Percentiles rank a stretch among this genome's conserved stretches.
Evolutionary conservation across 2,888 invertebrate genomes (phyloP).

Genomic region (Cactoblastis cactorum): DNA sequence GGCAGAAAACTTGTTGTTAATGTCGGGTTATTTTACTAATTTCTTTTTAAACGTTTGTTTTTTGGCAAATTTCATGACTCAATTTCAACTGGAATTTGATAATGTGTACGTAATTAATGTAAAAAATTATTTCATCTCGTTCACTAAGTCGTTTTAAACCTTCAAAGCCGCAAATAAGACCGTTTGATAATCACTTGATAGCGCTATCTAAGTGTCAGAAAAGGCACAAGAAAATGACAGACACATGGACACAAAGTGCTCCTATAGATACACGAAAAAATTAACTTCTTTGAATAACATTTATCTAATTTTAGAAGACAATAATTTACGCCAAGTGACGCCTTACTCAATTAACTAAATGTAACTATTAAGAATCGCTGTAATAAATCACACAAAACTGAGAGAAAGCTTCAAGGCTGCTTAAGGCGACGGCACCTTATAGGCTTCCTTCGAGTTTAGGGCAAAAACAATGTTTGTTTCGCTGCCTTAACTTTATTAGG

Average conservation of each 20-base stretch:
- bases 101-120: no score
- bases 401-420: not conserved
- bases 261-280: not conserved
- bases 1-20: not conserved
- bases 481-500: slow-evolving; percentile 14
- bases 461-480: slow-evolving; percentile 10
- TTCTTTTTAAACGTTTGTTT: no score
- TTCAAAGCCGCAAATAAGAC: no score
- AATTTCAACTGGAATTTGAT: no score
- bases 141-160: no score
- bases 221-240: no score
- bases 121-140: no score
- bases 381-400: not conserved
- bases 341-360: not conserved
- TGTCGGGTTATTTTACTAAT: no score
- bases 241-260: no score
- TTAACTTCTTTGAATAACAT: not conserved
- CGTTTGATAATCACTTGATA: no score
- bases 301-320: not conserved
- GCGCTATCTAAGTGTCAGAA: no score
- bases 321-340: not conserved
- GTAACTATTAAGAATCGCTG: not conserved
- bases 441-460: not conserved
- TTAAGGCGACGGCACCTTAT: not conserved
- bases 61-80: no score